Evolutionary conservation across 1,140 invertebrate species (phyloP).

Genomic region (Rhopalosiphum padi): DNA sequence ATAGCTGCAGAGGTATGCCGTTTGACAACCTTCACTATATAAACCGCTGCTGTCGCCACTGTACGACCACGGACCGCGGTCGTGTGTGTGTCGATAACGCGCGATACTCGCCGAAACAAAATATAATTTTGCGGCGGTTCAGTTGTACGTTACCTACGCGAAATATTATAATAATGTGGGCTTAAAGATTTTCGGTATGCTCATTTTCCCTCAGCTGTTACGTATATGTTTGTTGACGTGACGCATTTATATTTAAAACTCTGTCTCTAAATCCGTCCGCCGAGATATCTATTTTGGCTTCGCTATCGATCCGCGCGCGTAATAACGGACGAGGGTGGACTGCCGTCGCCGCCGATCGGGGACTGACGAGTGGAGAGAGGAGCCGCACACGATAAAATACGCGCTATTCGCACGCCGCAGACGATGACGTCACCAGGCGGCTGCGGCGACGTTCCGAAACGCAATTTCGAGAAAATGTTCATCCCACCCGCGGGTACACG

Average conservation of each 20-base stretch:
- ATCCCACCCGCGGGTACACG: background rate
- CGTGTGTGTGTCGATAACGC: background rate
- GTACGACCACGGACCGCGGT: background rate
- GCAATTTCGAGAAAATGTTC: background rate
- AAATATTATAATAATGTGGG: background rate
- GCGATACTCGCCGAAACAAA: background rate
- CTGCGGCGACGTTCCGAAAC: background rate
- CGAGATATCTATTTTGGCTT: slow-evolving; percentile 5
- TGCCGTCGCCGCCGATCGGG: background rate
- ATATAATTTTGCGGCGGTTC: background rate
- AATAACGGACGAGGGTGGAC: background rate
- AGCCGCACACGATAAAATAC: background rate
- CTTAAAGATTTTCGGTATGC: background rate
- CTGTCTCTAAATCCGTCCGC: background rate
- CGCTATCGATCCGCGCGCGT: background rate
- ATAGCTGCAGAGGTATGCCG: too few relatives aligned
- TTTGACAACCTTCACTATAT: background rate
- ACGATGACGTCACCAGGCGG: slow-evolving; percentile 25
- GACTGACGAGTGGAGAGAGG: background rate
- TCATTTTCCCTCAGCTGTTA: too few relatives aligned
- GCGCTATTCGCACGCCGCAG: background rate
- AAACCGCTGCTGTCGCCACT: background rate
- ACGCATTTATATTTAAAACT: background rate
- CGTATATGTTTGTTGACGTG: background rate
- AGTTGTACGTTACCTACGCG: background rate